Evolutionary conservation across 2,888 invertebrate species (phyloP), one percentile per base, ranked within the genome.

Genomic region (Aelia acuminata): DNA sequence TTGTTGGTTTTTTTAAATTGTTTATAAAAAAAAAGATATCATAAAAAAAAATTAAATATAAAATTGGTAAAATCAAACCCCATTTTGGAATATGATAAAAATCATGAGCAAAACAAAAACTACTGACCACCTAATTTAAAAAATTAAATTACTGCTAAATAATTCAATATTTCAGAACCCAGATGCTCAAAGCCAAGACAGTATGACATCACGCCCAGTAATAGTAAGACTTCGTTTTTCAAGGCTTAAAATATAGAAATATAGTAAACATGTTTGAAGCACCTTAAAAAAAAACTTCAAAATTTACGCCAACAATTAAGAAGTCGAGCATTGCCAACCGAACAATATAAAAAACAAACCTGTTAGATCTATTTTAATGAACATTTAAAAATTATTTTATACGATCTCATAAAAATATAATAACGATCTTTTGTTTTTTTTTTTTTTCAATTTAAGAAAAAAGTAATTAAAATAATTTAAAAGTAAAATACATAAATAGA

Each of bases 131-230:
- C 48, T 49, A 84, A 26, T 35, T 49, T 31, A 49, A 70, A 26
- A 10, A 31, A 70, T 31, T 15, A 18, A 63, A 70, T 70, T 4
- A 26, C 35, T 18, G 4, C 20, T 35, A 70, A 70, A 70, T 70
- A 70, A 70, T 35, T 35, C 31, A 18, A 31, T 63, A 31, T 70
- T 70, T 18, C 31, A 35, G 31, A 70, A 35, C 63, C 35, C 63
- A 20, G 39, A 75, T 43, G 43, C 43, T 47, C 80, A 43, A 80
- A 80, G 80, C 80, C 43, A 80, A 80, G 80, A 43, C 31, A 0
- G n/a, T n/a, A 80, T 80, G 80, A 80, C 80, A 80, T 80, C 80
- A 80, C 8, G 15, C 13, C 80, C 80, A 80, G 80, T 43, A 43
- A 80, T 80, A 43, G 80, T 80, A 10, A 80, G 43, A 47, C 39